Conservation (phyloP, 2,113 vertebrate genomes). For the Eulemur rufifrons region DNA sequence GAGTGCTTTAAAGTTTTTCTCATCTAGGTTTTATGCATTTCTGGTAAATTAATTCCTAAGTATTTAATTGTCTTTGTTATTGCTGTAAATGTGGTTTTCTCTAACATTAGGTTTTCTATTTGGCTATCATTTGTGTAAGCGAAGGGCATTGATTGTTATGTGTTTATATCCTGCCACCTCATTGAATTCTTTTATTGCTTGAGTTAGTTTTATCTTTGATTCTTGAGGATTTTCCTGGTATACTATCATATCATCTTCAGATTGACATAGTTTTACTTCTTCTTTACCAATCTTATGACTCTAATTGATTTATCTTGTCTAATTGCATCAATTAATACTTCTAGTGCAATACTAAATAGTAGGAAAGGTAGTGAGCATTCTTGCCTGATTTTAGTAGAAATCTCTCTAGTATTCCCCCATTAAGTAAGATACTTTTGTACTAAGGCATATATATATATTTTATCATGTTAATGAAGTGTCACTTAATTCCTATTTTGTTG, state of each 20-base stretch:
- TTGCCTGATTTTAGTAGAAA: constrained; percentile 33
- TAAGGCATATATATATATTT: not conserved
- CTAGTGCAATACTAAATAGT: constrained; percentile 23
- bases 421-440: not conserved
- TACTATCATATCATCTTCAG: not conserved
- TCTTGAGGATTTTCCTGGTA: not conserved
- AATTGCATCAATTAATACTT: not conserved
- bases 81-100: constrained; percentile 19
- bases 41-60: constrained; percentile 29
- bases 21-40: constrained; percentile 1
- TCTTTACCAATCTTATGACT: constrained; percentile 6
- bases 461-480: not conserved
- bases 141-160: constrained; percentile 29
- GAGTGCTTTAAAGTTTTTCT: constrained; percentile 10
- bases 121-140: constrained; percentile 23
- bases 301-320: constrained; percentile 35
- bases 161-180: not conserved
- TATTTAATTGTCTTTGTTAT: constrained; percentile 41
- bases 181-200: constrained; percentile 35
- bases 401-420: not conserved
- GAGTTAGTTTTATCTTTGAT: constrained; percentile 27
- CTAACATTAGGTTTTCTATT: not conserved
- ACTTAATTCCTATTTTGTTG: constrained; percentile 36
- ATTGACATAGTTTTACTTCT: constrained; percentile 11
- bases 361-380: not conserved